phyloP scores from a whole-genome alignment of 2,797 vertebrate genomes.

The Urocyon cinereoargenteus region DNA sequence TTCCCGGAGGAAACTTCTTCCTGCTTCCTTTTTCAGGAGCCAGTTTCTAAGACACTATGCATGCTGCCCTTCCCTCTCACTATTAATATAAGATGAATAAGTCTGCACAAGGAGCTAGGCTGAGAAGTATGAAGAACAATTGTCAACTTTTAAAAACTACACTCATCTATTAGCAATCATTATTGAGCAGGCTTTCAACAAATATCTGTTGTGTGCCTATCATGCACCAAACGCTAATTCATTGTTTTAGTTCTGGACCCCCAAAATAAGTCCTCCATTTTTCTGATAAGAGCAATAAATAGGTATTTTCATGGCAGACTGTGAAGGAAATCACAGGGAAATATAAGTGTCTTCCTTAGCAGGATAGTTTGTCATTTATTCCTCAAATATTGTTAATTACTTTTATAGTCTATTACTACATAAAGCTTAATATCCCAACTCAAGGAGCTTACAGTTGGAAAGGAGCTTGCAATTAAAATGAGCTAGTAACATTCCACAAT shows the following conservation, averaged over 20 bases:
- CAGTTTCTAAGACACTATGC: background rate
- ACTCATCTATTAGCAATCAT: background rate
- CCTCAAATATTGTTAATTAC: background rate
- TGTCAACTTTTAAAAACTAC: background rate
- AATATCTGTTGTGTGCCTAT: background rate
- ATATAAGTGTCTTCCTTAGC: background rate
- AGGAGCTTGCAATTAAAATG: background rate
- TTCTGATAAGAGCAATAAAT: background rate
- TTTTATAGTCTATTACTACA: background rate
- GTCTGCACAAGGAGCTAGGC: no score
- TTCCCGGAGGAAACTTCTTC: background rate
- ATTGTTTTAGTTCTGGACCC: background rate
- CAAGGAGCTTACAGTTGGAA: background rate
- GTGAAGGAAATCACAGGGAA: background rate
- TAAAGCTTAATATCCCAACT: background rate
- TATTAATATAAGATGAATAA: background rate
- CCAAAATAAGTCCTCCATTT: background rate
- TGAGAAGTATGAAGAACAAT: background rate
- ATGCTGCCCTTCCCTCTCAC: rapidly evolving
- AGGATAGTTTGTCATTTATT: background rate
- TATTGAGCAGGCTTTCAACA: background rate
- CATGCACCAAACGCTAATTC: background rate
- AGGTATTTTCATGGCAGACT: background rate
- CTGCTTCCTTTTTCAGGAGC: background rate
- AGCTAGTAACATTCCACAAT: background rate